Evolutionary conservation across 2,888 invertebrate genomes (phyloP), one percentile per base, ranked within the genome.

Genomic region (Labia minor): DNA sequence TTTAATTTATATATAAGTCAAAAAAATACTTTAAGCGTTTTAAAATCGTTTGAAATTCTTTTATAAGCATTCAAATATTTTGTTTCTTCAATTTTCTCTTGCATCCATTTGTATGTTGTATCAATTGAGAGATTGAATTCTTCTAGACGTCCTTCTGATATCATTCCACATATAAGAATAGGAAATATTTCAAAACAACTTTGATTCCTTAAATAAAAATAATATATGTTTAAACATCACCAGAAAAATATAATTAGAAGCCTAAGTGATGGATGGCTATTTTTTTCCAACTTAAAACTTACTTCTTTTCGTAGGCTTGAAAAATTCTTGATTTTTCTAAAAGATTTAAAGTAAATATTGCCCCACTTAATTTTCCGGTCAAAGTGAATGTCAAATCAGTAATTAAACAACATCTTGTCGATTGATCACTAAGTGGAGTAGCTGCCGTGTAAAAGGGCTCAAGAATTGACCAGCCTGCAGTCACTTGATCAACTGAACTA

Each of bases 281-380:
- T n/a, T n/a, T 26, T 26, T 26, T 26, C 26, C 8, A 26, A 26
- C 8, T 26, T 26, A 8, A 6, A 26, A 26, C 8, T 26, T 49
- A 49, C 49, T 49, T 49, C 2, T 49, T 2, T 14, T 49, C n/a
- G 14, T 4, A 16, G 3, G 49, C 49, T 49, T 49, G 49, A 49
- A n/a, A 49, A 14, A 49, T 49, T 61, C 95, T 83, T 82, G 90
- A 88, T 75, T 95, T 95, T 76, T 96, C 95, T 71, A 95, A 78
- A 75, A 92, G 88, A 75, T 90, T 89, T 66, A 92, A 81, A 81
- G 89, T 90, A 75, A 93, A 90, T 73, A 91, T 87, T 1, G 90
- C 94, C 4, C 94, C 95, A 67, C 91, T 91, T 68, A 93, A 82
- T 80, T 93, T 95, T 62, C 94, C 94, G 8, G 89, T 88, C n/a